phyloP scores from a whole-genome alignment of 2,888 invertebrate genomes.

The Atrina japonica region DNA sequence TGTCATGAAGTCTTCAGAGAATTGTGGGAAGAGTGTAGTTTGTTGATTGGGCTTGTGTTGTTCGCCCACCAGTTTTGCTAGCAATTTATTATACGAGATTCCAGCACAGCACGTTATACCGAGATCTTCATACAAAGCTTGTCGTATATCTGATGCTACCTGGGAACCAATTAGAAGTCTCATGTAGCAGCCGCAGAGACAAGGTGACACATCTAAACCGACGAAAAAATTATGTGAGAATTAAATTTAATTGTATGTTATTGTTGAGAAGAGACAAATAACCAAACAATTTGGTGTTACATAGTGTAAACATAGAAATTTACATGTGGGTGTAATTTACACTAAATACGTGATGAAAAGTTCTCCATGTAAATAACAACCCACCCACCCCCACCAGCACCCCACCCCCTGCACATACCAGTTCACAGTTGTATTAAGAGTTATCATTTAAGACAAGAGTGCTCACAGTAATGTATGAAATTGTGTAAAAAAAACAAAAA shows the following conservation, averaged over 20 bases:
- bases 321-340: no score
- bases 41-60: slow-evolving; percentile 88
- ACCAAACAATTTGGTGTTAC: neutral
- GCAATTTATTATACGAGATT: slow-evolving; percentile 90
- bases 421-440: no score
- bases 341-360: no score
- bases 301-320: neutral
- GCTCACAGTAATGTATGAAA: no score
- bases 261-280: no score
- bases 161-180: slow-evolving; percentile 87
- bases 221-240: no score
- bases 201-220: slow-evolving; percentile 72
- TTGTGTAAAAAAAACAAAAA: no score
- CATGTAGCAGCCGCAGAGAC: slow-evolving; percentile 88
- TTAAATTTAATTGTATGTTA: no score
- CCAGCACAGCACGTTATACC: slow-evolving; percentile 91
- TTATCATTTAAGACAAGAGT: no score
- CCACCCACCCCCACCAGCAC: no score
- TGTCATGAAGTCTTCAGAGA: slow-evolving; percentile 86
- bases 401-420: no score
- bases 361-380: no score
- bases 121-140: slow-evolving; percentile 86
- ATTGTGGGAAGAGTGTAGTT: slow-evolving; percentile 88
- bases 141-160: slow-evolving; percentile 89
- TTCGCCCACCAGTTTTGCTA: slow-evolving; percentile 87